These are phyloP conservation scores for Oxycera nigricornis DNA, from an alignment of 2,888 invertebrate species.

Conservation along the genomic window DNA sequence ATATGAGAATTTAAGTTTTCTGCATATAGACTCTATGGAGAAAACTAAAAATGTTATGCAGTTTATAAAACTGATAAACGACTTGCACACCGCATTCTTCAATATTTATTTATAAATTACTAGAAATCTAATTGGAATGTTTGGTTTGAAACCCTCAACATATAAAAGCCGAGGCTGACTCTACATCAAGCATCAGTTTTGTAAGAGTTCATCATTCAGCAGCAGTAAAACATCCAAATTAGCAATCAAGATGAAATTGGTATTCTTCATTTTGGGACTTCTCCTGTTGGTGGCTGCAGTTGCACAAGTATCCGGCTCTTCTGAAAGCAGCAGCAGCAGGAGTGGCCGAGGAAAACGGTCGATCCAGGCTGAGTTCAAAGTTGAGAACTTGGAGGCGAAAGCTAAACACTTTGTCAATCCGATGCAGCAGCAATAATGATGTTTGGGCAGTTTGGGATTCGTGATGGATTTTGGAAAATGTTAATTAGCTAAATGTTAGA, in stretches of 20 bases:
- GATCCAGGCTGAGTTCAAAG: background rate
- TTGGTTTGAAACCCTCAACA: background rate
- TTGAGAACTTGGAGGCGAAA: background rate
- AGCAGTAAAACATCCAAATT: background rate
- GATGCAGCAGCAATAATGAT: no score
- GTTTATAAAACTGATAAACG: no score
- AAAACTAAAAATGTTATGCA: no score
- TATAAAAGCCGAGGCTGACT: background rate
- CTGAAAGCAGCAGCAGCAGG: background rate
- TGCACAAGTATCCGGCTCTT: background rate
- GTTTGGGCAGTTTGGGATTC: no score
- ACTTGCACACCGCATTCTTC: no score
- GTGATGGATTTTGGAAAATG: no score
- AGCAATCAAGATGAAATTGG: background rate
- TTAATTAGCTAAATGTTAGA: no score
- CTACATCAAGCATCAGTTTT: background rate
- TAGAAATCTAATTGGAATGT: background rate
- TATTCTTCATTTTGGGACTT: background rate
- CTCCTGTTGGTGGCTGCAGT: background rate
- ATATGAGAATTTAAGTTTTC: no score
- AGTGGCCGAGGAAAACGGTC: background rate
- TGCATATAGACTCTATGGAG: no score
- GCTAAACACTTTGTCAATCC: no score
- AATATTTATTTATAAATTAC: background rate
- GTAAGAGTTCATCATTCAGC: background rate